Evolutionary conservation across 1,140 invertebrate species (phyloP), one percentile per base, ranked within the genome.

Genomic region (Nymphalis io): DNA sequence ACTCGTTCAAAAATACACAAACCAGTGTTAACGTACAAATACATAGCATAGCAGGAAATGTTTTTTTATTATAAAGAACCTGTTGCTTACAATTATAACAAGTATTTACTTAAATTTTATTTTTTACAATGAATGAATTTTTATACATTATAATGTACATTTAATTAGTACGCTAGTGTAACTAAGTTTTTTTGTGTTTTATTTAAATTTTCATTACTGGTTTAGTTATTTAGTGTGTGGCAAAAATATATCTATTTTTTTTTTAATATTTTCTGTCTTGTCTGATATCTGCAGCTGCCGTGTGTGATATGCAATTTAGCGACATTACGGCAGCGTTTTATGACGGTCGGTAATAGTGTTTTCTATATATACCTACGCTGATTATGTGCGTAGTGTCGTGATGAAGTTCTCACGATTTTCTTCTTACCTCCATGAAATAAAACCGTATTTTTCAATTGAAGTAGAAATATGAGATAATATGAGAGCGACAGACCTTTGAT

Each of bases 271-370:
- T 18, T 20, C 15, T 55, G 51, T 27, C 51, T 55, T 10, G 21
- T 55, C 51, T 15, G 51, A 13, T 27, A 12, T 23, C 51, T 27
- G 51, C 51, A 12, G n/a, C 18, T 21, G 23, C 27, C 23, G 23
- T 27, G 15, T 20, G 48, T 15, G 6, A 51, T 21, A 18, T 21
- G 60, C 38, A 70, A 70, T 70, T 70, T 70, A 58, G 68, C 61
- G 60, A 70, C 53, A 70, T 70, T 70, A 70, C 60, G 40, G 39
- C 38, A 57, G 59, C 42, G 27, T 51, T 51, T 62, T 62, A 62
- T 27, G 51, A 59, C 23, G 67, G 42, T 60, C 38, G 16, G 33
- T 68, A 60, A 68, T 46, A 60, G 65, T 68, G 58, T 63, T 63
- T 46, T 38, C 68, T 62, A 44, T 46, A 62, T 58, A 63, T 61